phyloP scores from a whole-genome alignment of 2,113 vertebrate genomes.

The Crotophaga sulcirostris region DNA sequence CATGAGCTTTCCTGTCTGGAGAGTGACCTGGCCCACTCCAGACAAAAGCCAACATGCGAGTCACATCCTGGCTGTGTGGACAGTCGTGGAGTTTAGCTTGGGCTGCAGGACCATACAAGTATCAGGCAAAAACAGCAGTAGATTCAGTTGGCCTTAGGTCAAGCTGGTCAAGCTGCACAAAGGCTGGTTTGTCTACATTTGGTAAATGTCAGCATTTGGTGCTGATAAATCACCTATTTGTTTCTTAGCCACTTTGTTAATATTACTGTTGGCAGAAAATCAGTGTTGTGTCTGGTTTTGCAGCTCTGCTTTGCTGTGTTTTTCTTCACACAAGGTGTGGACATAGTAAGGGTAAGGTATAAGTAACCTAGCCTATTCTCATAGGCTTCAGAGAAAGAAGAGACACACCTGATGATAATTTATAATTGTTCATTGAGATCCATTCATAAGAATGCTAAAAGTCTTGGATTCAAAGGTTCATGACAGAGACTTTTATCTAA shows the following conservation, averaged over 20 bases:
- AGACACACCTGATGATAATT: neutral
- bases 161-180: neutral
- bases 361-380: neutral
- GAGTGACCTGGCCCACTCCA: neutral
- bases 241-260: neutral
- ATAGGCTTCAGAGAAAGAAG: neutral
- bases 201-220: neutral
- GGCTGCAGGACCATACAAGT: neutral
- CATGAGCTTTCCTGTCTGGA: neutral
- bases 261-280: neutral
- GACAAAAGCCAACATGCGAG: neutral
- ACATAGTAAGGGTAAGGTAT: neutral
- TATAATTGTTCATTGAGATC: neutral
- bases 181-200: neutral
- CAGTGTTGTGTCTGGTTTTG: rapidly evolving
- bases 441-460: neutral
- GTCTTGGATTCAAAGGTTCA: neutral
- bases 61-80: neutral
- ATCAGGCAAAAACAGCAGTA: neutral
- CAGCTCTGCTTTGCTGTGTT: neutral
- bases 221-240: neutral
- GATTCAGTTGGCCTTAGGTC: neutral
- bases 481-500: neutral
- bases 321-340: neutral
- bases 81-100: neutral